phyloP scores from a whole-genome alignment of 2,113 vertebrate species.

The Zosterops hypoxanthus region DNA sequence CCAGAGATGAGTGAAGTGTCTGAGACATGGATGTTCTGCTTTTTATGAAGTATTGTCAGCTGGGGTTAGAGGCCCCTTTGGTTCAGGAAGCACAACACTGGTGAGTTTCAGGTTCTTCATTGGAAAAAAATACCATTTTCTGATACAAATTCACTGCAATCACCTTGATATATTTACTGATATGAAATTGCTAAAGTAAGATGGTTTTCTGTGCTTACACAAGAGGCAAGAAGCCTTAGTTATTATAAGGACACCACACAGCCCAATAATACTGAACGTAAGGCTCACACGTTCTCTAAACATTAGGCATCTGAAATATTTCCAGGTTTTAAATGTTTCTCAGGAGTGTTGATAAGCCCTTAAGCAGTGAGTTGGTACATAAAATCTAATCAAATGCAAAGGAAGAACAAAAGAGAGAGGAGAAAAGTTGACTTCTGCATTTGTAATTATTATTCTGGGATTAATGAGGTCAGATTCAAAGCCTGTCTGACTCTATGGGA shows the following conservation, averaged over 20 bases:
- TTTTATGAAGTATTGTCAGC: neutral
- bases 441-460: conserved; percentile 33
- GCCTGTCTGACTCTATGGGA: neutral
- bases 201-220: neutral
- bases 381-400: neutral
- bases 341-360: neutral
- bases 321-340: conserved; percentile 3
- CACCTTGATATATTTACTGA: neutral
- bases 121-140: neutral
- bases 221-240: neutral
- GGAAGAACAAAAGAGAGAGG: neutral
- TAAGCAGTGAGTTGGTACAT: neutral
- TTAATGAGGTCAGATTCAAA: conserved; percentile 52
- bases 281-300: neutral
- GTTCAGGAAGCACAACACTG: neutral
- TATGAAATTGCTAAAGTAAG: neutral
- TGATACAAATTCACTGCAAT: neutral
- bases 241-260: neutral
- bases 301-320: neutral
- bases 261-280: neutral
- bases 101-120: neutral
- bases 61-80: neutral
- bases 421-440: neutral
- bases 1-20: neutral
- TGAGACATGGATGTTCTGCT: neutral